Evolutionary conservation across 1,140 invertebrate genomes (phyloP), one percentile per base, ranked within the genome.

Genomic region (Drosophila repleta): DNA sequence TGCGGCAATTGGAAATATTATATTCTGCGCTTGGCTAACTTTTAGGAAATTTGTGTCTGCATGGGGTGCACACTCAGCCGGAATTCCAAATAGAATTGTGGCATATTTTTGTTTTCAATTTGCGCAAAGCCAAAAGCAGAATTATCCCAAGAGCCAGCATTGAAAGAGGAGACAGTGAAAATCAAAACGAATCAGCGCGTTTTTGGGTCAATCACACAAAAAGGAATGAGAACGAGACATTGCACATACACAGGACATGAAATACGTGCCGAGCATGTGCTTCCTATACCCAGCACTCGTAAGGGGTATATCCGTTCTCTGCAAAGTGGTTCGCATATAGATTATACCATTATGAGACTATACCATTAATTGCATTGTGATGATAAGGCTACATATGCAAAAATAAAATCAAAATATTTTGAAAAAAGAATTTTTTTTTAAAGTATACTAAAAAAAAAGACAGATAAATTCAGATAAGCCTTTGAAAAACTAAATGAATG

Each of bases 111-210:
- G 71, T 82, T 85, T 88, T 85, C 83, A 79, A 83, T 82, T 82
- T 82, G 45, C 57, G 29, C 26, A 53, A 4, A 51, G 4, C 24
- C 61, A 58, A 24, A 51, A 26, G n/a, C n/a, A n/a, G 49, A 68
- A 68, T 63, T 55, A 39, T 20, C 46, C 26, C 52, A 17, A 15
- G 32, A 29, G 29, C n/a, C 21, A 55, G 49, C 24, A 4, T 8
- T n/a, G 20, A 51, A 41, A 46, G 52, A 18, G 67, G 48, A 74
- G 56, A 74, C 35, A 64, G 70, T 74, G 81, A 79, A 84, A 88
- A 79, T 87, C 83, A 81, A 80, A 85, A 74, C 79, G 82, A 88
- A 88, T 88, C 82, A 87, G 73, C 82, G 83, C 79, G 58, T 83
- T 79, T 87, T 88, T 82, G 75, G 82, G 82, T 87, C 82, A 87